A percentile compares a stretch with the other conserved stretches of the same genome.
phyloP scores from a whole-genome alignment of 2,888 invertebrate species.

The Xestoiulus laeticollis region DNA sequence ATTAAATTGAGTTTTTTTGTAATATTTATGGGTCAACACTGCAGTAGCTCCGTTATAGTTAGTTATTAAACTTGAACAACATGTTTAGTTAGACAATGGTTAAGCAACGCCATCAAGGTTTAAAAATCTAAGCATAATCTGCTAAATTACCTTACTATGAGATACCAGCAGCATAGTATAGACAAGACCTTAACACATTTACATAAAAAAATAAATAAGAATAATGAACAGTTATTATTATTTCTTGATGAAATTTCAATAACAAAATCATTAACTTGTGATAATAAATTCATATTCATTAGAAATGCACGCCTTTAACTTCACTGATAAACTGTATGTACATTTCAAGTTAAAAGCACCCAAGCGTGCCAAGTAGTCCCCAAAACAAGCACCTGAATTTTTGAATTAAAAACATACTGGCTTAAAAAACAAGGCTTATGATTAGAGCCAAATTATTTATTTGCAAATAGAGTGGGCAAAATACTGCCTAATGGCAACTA shows the following conservation, averaged over 20 bases:
- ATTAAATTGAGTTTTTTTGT: not conserved
- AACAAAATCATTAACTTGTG: not conserved
- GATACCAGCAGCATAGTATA: not conserved
- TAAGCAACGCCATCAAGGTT: not conserved
- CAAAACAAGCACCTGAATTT: not conserved
- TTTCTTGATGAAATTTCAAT: not conserved
- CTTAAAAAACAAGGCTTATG: not conserved
- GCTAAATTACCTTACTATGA: not conserved
- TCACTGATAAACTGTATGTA: no score
- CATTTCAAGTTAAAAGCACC: not conserved
- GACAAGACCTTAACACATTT: conserved; percentile 39
- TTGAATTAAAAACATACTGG: not conserved
- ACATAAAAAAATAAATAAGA: not conserved
- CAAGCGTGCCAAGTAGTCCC: not conserved
- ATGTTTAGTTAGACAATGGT: not conserved
- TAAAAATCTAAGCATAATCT: not conserved
- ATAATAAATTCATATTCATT: not conserved
- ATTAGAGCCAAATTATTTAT: not conserved
- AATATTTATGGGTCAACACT: not conserved
- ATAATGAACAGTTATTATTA: not conserved
- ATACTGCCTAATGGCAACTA: no score
- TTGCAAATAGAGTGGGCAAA: no score
- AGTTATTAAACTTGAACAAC: not conserved
- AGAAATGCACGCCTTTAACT: not conserved
- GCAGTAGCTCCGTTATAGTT: not conserved